phyloP scores from a whole-genome alignment of 2,888 invertebrate species.

The Euzophera pinguis region DNA sequence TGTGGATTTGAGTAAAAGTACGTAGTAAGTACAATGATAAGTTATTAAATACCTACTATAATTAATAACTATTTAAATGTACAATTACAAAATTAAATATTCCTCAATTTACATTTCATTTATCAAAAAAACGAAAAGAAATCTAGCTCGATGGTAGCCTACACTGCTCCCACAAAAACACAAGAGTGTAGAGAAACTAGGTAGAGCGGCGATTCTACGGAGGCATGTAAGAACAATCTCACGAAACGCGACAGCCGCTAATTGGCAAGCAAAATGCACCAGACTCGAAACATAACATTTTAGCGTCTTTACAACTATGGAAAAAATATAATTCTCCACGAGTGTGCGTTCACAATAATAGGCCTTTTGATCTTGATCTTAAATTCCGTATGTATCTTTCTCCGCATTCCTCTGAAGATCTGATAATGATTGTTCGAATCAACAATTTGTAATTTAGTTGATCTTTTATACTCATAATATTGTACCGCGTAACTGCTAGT shows the following conservation, averaged over 20 bases:
- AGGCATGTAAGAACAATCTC: not conserved
- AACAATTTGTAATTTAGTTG: conserved; percentile 10
- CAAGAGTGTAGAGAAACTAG: not conserved
- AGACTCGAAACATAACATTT: conserved; percentile 10
- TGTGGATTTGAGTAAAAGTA: not conserved
- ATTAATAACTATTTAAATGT: not conserved
- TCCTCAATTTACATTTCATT: no score
- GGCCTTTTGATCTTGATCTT: conserved; percentile 8
- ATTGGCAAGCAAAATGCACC: conserved; percentile 7
- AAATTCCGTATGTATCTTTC: conserved; percentile 9
- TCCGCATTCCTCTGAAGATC: conserved; percentile 12
- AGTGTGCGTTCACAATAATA: not conserved
- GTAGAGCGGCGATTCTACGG: not conserved
- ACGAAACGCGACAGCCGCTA: not conserved
- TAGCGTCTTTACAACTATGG: not conserved
- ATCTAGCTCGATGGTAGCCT: not conserved
- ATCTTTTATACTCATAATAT: not conserved
- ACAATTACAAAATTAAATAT: no score
- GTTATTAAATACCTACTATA: not conserved
- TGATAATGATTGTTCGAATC: conserved; percentile 6
- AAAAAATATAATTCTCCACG: not conserved
- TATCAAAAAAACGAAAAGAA: no score
- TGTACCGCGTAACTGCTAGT: not conserved
- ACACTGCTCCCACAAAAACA: not conserved
- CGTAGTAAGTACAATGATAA: not conserved